Evolutionary conservation across 1,140 invertebrate genomes (phyloP), one percentile per base, ranked within the genome.

Genomic region (Scaptomyza pallida): DNA sequence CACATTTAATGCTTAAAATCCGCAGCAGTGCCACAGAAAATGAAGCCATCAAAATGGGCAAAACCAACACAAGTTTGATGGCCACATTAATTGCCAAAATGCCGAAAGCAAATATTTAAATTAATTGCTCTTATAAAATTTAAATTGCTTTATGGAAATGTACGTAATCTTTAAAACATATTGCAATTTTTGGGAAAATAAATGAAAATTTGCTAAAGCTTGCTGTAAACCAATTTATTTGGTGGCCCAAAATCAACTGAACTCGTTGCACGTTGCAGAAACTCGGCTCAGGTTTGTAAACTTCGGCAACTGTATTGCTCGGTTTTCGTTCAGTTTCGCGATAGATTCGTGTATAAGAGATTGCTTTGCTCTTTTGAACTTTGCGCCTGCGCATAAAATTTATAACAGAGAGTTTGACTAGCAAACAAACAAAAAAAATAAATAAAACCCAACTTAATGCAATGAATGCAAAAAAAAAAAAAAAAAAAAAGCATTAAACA

Each of bases 231-330:
- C 63, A 67, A 67, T 67, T 60, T 67, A 67, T 67, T 72, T 60
- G 69, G 41, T 47, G 60, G 63, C 33, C 54, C 62, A 67, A 67
- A 60, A 26, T 48, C 19, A 67, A 72, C 69, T 72, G 55, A 67
- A 35, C 26, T 50, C 43, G 16, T 55, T 19, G 41, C 16, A 1
- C 9, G 15, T 10, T 21, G 10, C 10, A 15, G n/a, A 26, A 47
- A 37, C 23, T 65, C 37, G 35, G 37, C 12, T 48, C 13, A 35
- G 2, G 13, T 30, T 21, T 48, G 5, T 26, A 10, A 23, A 21
- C 35, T 50, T 51, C 51, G 52, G 3, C 45, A 13, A 23, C 17
- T 37, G n/a, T 4, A 23, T 13, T 13, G 12, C 19, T 70, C 51
- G 67, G 2, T 9, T 16, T 67, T 72, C 69, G 69, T 67, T 60